These are phyloP conservation scores for Misgurnus anguillicaudatus DNA, from an alignment of 2,113 vertebrate genomes.

Conservation along the genomic window DNA sequence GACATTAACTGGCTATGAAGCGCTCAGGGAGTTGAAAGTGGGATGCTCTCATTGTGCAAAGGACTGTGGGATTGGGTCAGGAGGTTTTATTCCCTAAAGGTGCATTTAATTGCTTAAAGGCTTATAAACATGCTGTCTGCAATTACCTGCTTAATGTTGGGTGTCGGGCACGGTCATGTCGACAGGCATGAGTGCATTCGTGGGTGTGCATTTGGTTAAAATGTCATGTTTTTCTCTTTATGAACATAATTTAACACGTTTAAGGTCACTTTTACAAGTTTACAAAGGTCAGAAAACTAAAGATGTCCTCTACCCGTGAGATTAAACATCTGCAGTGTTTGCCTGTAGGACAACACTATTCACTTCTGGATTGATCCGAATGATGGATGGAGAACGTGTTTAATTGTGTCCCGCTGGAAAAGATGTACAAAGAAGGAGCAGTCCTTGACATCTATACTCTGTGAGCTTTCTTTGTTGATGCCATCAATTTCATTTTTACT, in stretches of 20 bases:
- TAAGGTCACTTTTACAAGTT: slow-evolving; percentile 57
- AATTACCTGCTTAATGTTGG: slow-evolving; percentile 6
- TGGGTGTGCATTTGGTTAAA: background rate
- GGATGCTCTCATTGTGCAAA: slow-evolving; percentile 2
- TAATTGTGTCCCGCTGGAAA: slow-evolving; percentile 20
- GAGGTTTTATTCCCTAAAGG: slow-evolving; percentile 22
- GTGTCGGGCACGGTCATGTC: background rate
- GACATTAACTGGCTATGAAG: slow-evolving; percentile 23
- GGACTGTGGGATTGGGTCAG: slow-evolving; percentile 23
- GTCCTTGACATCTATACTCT: background rate
- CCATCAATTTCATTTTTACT: slow-evolving; percentile 56
- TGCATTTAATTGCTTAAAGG: slow-evolving; percentile 25
- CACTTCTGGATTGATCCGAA: slow-evolving; percentile 33
- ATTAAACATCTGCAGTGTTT: slow-evolving; percentile 16
- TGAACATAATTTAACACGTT: slow-evolving; percentile 55
- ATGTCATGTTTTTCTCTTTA: slow-evolving; percentile 23
- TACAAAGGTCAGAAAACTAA: slow-evolving; percentile 21
- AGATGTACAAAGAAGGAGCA: background rate
- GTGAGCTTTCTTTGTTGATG: slow-evolving; percentile 23
- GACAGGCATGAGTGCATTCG: slow-evolving; percentile 1
- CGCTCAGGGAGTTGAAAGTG: slow-evolving; percentile 6
- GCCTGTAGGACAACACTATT: background rate
- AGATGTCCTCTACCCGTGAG: background rate
- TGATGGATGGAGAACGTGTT: slow-evolving; percentile 11
- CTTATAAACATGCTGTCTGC: slow-evolving; percentile 20